Percentiles rank a stretch among this genome's conserved stretches.
phyloP scores from a whole-genome alignment of 2,888 invertebrate genomes.

The Peribatodes rhomboidaria region DNA sequence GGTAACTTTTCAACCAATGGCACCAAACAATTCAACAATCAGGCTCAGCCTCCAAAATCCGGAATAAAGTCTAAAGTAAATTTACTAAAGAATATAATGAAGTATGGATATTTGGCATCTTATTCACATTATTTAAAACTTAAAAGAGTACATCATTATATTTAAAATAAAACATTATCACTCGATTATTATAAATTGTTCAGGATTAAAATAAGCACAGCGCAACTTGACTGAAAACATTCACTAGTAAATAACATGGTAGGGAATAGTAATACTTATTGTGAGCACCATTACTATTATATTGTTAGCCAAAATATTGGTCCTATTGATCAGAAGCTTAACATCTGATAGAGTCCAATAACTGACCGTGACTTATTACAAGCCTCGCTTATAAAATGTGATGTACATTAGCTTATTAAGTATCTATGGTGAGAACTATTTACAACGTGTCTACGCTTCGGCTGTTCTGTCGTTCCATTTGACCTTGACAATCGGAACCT shows the following conservation, averaged over 20 bases:
- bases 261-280: slow-evolving; percentile 57
- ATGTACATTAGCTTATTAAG: slow-evolving; percentile 26
- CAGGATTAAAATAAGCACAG: slow-evolving; percentile 73
- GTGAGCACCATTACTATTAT: slow-evolving; percentile 53
- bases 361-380: slow-evolving; percentile 2
- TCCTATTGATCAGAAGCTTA: slow-evolving; percentile 39
- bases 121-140: slow-evolving; percentile 70
- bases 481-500: slow-evolving; percentile 50
- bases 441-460: slow-evolving; percentile 28
- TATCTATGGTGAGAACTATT: slow-evolving; percentile 14
- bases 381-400: slow-evolving; percentile 25
- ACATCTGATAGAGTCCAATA: slow-evolving; percentile 43
- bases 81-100: slow-evolving; percentile 57
- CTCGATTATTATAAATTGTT: slow-evolving; percentile 63
- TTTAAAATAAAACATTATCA: slow-evolving; percentile 64
- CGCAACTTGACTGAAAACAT: slow-evolving; percentile 70
- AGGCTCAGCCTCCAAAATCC: slow-evolving; percentile 64
- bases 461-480: slow-evolving; percentile 36
- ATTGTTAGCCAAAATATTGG: slow-evolving; percentile 23
- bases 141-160: slow-evolving; percentile 55
- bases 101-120: slow-evolving; percentile 82
- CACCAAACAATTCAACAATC: slow-evolving; percentile 53
- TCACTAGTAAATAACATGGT: slow-evolving; percentile 48
- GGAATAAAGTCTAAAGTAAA: slow-evolving; percentile 52
- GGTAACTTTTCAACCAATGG: slow-evolving; percentile 69